Evolutionary conservation across 2,113 vertebrate species (phyloP).

Genomic region (Erythrocercus mccallii): DNA sequence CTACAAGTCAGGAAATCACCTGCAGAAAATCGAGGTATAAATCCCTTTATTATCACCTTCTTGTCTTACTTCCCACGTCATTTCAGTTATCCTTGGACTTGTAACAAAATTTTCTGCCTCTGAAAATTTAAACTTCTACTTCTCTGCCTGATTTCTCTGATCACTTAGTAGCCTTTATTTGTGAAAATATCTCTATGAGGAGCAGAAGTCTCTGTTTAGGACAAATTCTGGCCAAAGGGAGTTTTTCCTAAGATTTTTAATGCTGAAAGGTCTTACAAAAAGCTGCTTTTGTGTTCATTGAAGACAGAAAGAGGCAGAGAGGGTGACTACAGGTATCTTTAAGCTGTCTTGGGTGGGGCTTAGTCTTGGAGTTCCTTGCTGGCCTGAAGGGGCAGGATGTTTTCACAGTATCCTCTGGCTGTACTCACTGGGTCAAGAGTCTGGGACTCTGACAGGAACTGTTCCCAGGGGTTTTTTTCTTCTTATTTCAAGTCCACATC

Average conservation of each 20-base stretch:
- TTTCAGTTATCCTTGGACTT: not conserved
- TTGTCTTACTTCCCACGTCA: not conserved
- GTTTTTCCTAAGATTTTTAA: not conserved
- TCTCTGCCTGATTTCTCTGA: not conserved
- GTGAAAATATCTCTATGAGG: not conserved
- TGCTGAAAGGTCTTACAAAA: not conserved
- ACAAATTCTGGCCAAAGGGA: not conserved
- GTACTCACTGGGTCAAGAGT: not conserved
- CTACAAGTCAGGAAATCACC: not conserved
- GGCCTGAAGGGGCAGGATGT: not conserved
- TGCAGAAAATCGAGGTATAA: not conserved
- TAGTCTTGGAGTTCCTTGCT: not conserved
- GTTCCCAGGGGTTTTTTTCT: not conserved
- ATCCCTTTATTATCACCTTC: not conserved
- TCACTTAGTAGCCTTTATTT: not conserved
- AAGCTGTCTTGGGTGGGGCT: not conserved
- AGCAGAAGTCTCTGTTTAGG: not conserved
- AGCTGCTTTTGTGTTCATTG: not conserved
- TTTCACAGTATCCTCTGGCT: not conserved
- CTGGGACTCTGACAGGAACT: not conserved
- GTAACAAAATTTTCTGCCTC: not conserved
- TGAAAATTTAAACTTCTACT: not conserved
- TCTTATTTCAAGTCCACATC: not conserved
- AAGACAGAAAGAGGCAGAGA: not conserved
- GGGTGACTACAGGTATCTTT: not conserved